Conservation (phyloP, 2,888 invertebrate genomes). For the Aquatica leii region DNA sequence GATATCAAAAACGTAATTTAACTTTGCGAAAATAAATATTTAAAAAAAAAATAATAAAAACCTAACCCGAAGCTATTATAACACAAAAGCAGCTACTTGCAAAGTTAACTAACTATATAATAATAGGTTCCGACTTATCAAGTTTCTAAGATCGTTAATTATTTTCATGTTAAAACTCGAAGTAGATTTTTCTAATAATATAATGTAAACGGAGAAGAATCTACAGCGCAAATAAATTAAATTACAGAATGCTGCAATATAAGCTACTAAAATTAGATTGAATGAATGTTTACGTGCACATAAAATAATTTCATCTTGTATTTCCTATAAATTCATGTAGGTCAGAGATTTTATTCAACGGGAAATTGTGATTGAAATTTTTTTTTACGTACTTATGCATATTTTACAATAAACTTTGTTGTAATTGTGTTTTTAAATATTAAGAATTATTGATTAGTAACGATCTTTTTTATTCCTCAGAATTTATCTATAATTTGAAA, state of each 20-base stretch:
- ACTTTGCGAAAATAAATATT: no score
- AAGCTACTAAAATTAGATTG: conserved; percentile 15
- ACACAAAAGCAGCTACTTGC: conserved; percentile 8
- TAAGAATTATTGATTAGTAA: no score
- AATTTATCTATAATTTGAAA: no score
- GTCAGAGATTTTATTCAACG: conserved; percentile 18
- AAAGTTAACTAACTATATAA: conserved; percentile 12
- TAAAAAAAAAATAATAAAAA: no score
- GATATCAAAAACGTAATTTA: no score
- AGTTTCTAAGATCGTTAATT: conserved; percentile 10
- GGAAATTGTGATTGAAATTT: conserved; percentile 18
- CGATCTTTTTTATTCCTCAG: no score
- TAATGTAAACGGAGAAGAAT: conserved; percentile 10
- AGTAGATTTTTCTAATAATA: conserved; percentile 12
- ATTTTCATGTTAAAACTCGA: conserved; percentile 7
- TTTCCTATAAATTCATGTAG: conserved; percentile 20
- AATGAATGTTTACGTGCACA: conserved; percentile 23
- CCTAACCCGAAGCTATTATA: no score
- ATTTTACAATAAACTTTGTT: no score
- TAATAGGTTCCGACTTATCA: conserved; percentile 13
- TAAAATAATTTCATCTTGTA: conserved; percentile 21
- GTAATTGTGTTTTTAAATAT: no score
- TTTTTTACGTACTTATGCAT: conserved; percentile 7
- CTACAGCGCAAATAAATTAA: conserved; percentile 19
- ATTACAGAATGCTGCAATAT: conserved; percentile 20